Evolutionary conservation across 1,140 invertebrate genomes (phyloP), one percentile per base, ranked within the genome.

Genomic region (Sycobia sp.): DNA sequence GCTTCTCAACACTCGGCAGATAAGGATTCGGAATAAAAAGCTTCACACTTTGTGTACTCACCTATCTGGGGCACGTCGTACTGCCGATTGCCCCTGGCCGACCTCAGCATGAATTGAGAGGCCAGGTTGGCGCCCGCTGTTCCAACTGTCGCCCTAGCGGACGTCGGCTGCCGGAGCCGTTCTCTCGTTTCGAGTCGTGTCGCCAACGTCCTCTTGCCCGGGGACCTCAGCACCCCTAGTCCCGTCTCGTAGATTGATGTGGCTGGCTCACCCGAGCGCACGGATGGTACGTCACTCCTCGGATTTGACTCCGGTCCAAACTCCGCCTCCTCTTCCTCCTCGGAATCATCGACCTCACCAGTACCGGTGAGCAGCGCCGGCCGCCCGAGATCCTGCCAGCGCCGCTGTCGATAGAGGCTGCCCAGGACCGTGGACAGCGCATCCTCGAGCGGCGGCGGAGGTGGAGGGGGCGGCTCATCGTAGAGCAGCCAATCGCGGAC

Each of bases 31-130:
- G n/a, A n/a, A n/a, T n/a, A n/a, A n/a, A n/a, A n/a, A n/a, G n/a
- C n/a, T n/a, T n/a, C n/a, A n/a, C n/a, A n/a, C n/a, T n/a, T n/a
- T n/a, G n/a, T n/a, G 20, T 4, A 85, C 86, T 87, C 70, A 89
- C 87, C 86, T 63, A 89, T 88, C 76, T 88, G 87, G 65, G 87
- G 87, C 59, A 89, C 86, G 76, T 89, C 87, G 75, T 88, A 89
- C 71, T 87, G 86, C 65, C 86, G 75, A 73, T 85, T 85, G 43
- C 85, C 85, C 69, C 87, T 81, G 53, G 85, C 81, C 18, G 84
- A 84, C 61, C 87, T 82, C 65, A 87, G 73, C 84, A 89, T 86
- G 58, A 88, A 74, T 69, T 88, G 85, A 60, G 78, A 84, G 29
- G 83, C 83, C 56, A 85, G 75, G 55, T 76, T 82, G 66, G 71